phyloP scores from a whole-genome alignment of 1,140 invertebrate species.

The Acromyrmex charruanus region DNA sequence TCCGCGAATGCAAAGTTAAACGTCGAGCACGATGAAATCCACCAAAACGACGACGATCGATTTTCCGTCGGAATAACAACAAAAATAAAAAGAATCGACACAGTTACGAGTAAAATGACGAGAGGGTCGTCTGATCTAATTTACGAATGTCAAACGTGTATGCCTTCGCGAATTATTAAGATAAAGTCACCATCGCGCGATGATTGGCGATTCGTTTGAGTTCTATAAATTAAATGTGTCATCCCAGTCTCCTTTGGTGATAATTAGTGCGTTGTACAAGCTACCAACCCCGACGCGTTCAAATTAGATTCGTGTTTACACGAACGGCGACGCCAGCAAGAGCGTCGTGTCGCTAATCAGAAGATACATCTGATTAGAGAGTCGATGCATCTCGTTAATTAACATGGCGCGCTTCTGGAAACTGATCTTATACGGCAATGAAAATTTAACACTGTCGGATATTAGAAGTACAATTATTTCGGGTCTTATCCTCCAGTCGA shows the following conservation, averaged over 20 bases:
- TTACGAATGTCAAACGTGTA: neutral
- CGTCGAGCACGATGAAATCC: slow-evolving; percentile 26
- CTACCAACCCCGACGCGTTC: slow-evolving; percentile 68
- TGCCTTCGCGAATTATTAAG: slow-evolving; percentile 4
- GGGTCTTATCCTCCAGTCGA: slow-evolving; percentile 59
- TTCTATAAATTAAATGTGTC: slow-evolving; percentile 50
- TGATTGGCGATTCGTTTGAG: slow-evolving; percentile 20
- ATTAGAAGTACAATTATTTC: slow-evolving; percentile 71
- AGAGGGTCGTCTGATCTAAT: neutral
- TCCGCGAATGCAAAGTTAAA: slow-evolving; percentile 38
- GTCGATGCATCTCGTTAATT: slow-evolving; percentile 80
- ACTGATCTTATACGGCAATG: slow-evolving; percentile 74
- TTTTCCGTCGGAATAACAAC: neutral
- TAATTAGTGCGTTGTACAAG: slow-evolving; percentile 73
- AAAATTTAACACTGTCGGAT: slow-evolving; percentile 72
- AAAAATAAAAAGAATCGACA: neutral
- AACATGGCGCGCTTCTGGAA: slow-evolving; percentile 66
- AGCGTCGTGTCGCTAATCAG: slow-evolving; percentile 77
- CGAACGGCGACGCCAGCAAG: slow-evolving; percentile 56
- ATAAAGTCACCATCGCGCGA: neutral
- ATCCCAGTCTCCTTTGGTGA: slow-evolving; percentile 57
- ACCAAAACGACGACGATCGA: slow-evolving; percentile 35
- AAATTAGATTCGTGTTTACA: slow-evolving; percentile 81
- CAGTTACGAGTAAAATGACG: slow-evolving; percentile 13
- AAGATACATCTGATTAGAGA: slow-evolving; percentile 84